A percentile compares a stretch with the other conserved stretches of the same genome.
phyloP scores from a whole-genome alignment of 2,888 invertebrate species.

The Archips xylosteana region DNA sequence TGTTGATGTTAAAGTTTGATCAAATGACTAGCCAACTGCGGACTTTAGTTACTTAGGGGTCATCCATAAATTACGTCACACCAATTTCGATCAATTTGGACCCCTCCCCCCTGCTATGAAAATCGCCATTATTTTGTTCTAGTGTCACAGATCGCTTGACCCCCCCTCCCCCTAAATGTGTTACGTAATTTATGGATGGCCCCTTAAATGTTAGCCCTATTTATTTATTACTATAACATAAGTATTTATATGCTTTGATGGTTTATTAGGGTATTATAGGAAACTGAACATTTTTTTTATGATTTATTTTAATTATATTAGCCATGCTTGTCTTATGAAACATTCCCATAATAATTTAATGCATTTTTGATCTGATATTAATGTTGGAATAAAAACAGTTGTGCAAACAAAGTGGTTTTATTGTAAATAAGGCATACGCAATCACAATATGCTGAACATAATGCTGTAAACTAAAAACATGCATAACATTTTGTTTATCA shows the following conservation, averaged over 20 bases:
- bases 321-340: slow-evolving; percentile 36
- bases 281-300: slow-evolving; percentile 38
- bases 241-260: slow-evolving; percentile 16
- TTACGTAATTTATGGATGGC: no score
- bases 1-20: slow-evolving; percentile 34
- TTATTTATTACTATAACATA: slow-evolving; percentile 23
- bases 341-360: slow-evolving; percentile 35
- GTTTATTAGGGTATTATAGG: slow-evolving; percentile 32
- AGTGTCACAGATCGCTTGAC: no score
- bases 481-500: slow-evolving; percentile 5
- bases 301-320: slow-evolving; percentile 23
- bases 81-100: no score
- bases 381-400: slow-evolving; percentile 36
- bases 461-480: slow-evolving; percentile 6
- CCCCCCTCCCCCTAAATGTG: no score
- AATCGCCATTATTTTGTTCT: no score
- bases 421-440: slow-evolving; percentile 12
- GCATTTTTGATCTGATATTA: slow-evolving; percentile 36
- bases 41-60: slow-evolving; percentile 21
- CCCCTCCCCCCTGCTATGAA: no score
- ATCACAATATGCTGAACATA: slow-evolving; percentile 15
- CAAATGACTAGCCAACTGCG: slow-evolving; percentile 33
- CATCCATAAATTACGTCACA: no score
- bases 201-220: slow-evolving; percentile 36
- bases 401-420: slow-evolving; percentile 18